Base-by-base conservation (phyloP, 2,113 vertebrate genomes). In the Epinephelus cyanopodus region DNA sequence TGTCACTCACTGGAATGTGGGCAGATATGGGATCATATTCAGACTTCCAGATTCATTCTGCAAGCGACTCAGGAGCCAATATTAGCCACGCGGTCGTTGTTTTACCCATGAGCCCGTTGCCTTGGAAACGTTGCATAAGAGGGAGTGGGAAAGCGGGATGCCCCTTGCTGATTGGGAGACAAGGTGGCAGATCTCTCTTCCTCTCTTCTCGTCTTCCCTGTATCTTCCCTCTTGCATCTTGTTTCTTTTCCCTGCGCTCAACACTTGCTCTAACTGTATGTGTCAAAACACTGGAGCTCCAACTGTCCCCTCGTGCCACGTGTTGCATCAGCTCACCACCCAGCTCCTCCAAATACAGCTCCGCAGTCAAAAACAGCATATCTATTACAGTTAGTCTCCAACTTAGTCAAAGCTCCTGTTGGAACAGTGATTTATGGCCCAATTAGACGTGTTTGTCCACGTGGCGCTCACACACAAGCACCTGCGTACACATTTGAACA, bases 41-140 rank as follows among this genome's bases (percentile, higher is more conserved):
- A 89, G 87, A 89, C 88, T 93, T 92, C 88, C 87, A 90, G 54
- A 91, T 91, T 89, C 86, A 87, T 88, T 91, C 88, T 87, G 79
- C 84, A 74, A 67, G 87, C 90, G 83, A 93, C 91, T 93, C 89
- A 65, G 83, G 91, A 95, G 94, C 94, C 94, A 96, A 95, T 93
- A 95, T 95, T 95, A 95, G 94, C 94, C 91, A 90, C 81, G 89
- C 88, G 65, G 89, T 92, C 90, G 90, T 94, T 94, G 93, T 94
- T 94, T 94, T 94, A 94, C 94, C 94, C 94, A 90, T 90, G 94
- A 95, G 94, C 90, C 85, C 74, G 95, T 96, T 96, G 94, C 95
- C 95, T 90, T 92, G 94, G 95, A 92, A 95, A 96, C 95, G 27
- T 95, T 96, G 93, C 93, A 94, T 95, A 95, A 96, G 94, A 92